Percentiles rank a stretch among this genome's conserved stretches.
phyloP scores from a whole-genome alignment of 1,140 invertebrate species.

The Eulimnadia texana region DNA sequence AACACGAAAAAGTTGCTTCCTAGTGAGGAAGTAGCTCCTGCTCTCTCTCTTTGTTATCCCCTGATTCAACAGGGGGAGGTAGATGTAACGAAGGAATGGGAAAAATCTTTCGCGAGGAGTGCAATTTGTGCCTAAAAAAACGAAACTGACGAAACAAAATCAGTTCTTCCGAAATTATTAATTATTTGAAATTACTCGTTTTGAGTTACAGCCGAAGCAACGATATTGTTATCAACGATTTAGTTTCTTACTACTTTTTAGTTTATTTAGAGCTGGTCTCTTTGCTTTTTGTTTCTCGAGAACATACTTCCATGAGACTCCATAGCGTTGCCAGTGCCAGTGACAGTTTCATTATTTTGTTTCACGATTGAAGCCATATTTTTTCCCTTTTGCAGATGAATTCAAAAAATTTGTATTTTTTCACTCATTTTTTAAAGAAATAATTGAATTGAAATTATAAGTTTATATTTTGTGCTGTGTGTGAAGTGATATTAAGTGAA shows the following conservation, averaged over 20 bases:
- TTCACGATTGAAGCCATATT: background rate
- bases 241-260: too few species aligned
- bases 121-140: background rate
- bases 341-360: background rate
- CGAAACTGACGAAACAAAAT: background rate
- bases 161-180: too few species aligned
- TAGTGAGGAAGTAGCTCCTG: background rate
- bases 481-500: too few species aligned
- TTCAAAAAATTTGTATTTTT: background rate
- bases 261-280: background rate
- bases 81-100: too few species aligned
- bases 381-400: background rate
- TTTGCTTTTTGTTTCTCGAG: background rate
- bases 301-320: background rate
- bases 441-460: too few species aligned
- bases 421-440: background rate
- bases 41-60: too few species aligned
- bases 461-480: too few species aligned
- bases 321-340: too few species aligned
- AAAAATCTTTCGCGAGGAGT: too few species aligned
- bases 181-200: too few species aligned
- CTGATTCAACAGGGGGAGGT: too few species aligned
- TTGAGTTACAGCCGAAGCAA: background rate
- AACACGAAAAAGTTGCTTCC: slow-evolving; percentile 9
- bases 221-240: background rate